Evolutionary conservation across 1,140 invertebrate genomes (phyloP).

Genomic region (Lasioglossum baleicum): DNA sequence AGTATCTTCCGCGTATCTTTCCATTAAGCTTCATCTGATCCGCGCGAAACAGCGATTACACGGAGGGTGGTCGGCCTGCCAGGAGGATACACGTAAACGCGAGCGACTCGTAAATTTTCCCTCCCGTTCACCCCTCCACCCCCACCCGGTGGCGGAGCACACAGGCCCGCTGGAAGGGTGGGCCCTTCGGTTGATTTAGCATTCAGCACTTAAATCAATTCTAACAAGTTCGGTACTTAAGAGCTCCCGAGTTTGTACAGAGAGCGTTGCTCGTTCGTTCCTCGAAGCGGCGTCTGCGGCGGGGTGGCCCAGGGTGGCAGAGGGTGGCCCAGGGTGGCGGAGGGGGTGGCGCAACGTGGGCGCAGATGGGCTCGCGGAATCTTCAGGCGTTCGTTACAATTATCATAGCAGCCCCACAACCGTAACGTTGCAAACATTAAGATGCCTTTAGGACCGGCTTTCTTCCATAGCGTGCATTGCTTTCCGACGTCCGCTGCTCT

Average conservation of each 20-base stretch:
- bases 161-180: slow-evolving; percentile 43
- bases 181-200: slow-evolving; percentile 78
- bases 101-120: slow-evolving; percentile 63
- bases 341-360: slow-evolving; percentile 53
- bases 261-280: slow-evolving; percentile 63
- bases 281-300: slow-evolving; percentile 42
- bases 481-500: too few species aligned
- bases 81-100: slow-evolving; percentile 51
- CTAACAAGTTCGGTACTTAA: slow-evolving; percentile 80
- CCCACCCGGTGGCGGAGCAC: too few species aligned
- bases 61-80: slow-evolving; percentile 41
- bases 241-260: slow-evolving; percentile 75
- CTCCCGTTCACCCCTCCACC: too few species aligned
- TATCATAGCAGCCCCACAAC: slow-evolving; percentile 77
- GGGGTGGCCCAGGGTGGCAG: too few species aligned
- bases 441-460: slow-evolving; percentile 46
- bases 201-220: slow-evolving; percentile 81
- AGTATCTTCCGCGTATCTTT: slow-evolving; percentile 53
- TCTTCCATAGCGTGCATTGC: slow-evolving; percentile 48
- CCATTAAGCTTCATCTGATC: slow-evolving; percentile 56
- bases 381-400: slow-evolving; percentile 79
- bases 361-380: slow-evolving; percentile 78
- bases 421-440: slow-evolving; percentile 67
- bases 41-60: slow-evolving; percentile 60
- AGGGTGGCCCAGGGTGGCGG: slow-evolving; percentile 12